Base-by-base conservation (phyloP, 2,113 vertebrate genomes). In the Silurus meridionalis region DNA sequence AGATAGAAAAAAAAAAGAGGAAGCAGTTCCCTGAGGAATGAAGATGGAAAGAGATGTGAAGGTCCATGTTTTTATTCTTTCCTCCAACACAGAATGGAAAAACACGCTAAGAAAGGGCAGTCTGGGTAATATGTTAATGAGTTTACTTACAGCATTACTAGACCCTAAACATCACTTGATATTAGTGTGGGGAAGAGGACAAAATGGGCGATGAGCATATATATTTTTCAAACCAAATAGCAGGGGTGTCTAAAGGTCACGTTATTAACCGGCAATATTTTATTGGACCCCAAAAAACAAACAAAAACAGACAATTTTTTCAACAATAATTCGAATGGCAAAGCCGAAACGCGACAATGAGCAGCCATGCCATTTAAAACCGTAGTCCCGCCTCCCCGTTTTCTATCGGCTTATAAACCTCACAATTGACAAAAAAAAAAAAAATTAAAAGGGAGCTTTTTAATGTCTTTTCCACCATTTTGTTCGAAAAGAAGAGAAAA, bases 51-150 rank as follows among this genome's bases (percentile, higher is more conserved):
- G 82, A n/a, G 55, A 48, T 8, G 67, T 72, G 23, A 77, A n/a
- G 48, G 50, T 66, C 14, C 19, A 10, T 50, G 8, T 50, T 19
- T 69, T 37, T 3, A 1, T 17, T 8, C 6, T 4, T 10, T 5
- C 63, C 6, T 48, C 17, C 37, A 48, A 46, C 37, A 72, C 37
- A 50, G 48, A 75, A 74, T 2, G 21, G 46, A 75, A 75, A 75
- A 25, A 25, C 10, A 0, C 11, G 21, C 48, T 25, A 6, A 1
- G 13, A 28, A 78, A 78, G 1, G 8, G 58, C 71, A 75, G 71
- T 63, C 83, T 84, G 69, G 69, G 71, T 61, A 60, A 61, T 7
- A 77, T 77, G 69, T 58, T 63, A 84, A 84, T 75, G 7, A 78
- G 23, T 2, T 25, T 77, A 25, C 23, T 55, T 5, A 19, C 15